Evolutionary conservation across 2,113 vertebrate genomes (phyloP).

Genomic region (Lasiurus borealis): DNA sequence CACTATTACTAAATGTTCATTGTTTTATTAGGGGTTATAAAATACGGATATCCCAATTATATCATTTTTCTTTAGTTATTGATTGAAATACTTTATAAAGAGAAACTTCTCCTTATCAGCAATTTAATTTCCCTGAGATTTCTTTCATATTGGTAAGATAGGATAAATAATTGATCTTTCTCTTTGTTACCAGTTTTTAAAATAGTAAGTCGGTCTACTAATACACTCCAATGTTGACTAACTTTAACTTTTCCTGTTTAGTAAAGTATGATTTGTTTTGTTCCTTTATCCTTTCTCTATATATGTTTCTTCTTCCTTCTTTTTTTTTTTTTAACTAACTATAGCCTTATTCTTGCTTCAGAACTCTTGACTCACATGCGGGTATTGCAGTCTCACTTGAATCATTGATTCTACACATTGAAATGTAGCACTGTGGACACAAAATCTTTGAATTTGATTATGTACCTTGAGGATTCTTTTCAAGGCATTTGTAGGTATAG

Average conservation of each 20-base stretch:
- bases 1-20: constrained; percentile 11
- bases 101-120: neutral
- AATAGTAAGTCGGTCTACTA: neutral
- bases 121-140: constrained; percentile 38
- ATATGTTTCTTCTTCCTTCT: constrained; percentile 23
- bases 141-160: constrained; percentile 19
- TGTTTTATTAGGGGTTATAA: constrained; percentile 63
- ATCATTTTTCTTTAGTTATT: constrained; percentile 17
- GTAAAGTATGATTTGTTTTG: constrained; percentile 79
- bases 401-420: neutral
- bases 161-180: constrained; percentile 29
- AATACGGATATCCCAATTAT: neutral
- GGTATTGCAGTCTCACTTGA: constrained; percentile 38
- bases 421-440: constrained; percentile 36
- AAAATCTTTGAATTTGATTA: constrained; percentile 47
- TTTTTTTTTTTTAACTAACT: constrained; percentile 65
- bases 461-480: constrained; percentile 73
- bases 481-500: constrained; percentile 70
- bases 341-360: constrained; percentile 74
- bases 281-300: constrained; percentile 73
- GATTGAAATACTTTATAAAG: constrained; percentile 36
- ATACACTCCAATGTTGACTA: neutral
- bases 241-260: constrained; percentile 75
- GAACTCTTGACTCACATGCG: constrained; percentile 50
- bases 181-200: neutral